phyloP scores from a whole-genome alignment of 2,113 vertebrate genomes.

The Platycercus adscitus region DNA sequence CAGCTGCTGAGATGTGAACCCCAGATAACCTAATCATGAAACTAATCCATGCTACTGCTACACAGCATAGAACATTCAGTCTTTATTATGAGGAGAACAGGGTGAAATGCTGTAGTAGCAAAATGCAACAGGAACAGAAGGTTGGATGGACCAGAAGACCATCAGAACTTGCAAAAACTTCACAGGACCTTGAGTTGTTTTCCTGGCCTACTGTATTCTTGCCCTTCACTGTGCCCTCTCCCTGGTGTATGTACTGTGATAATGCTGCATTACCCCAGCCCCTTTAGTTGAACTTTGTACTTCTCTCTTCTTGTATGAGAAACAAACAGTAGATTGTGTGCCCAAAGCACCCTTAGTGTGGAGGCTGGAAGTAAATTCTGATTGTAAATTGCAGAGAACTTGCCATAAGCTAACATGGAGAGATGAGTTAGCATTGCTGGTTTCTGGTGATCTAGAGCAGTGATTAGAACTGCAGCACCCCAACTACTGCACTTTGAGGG shows the following conservation, averaged over 20 bases:
- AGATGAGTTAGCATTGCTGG: neutral
- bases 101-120: neutral
- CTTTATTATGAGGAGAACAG: neutral
- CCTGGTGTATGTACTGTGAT: neutral
- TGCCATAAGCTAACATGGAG: neutral
- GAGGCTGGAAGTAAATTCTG: neutral
- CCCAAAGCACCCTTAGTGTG: neutral
- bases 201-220: neutral
- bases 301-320: neutral
- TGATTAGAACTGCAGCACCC: neutral
- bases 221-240: neutral
- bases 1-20: conserved; percentile 33
- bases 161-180: neutral
- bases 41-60: neutral
- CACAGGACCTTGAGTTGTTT: neutral
- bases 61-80: neutral
- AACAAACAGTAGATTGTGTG: neutral
- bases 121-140: neutral
- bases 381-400: neutral
- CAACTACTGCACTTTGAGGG: neutral
- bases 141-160: neutral
- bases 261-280: neutral
- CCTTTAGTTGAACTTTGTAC: neutral
- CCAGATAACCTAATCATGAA: conserved; percentile 22
- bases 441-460: neutral